Conservation (phyloP, 2,113 vertebrate genomes). For the Montifringilla adamsi region DNA sequence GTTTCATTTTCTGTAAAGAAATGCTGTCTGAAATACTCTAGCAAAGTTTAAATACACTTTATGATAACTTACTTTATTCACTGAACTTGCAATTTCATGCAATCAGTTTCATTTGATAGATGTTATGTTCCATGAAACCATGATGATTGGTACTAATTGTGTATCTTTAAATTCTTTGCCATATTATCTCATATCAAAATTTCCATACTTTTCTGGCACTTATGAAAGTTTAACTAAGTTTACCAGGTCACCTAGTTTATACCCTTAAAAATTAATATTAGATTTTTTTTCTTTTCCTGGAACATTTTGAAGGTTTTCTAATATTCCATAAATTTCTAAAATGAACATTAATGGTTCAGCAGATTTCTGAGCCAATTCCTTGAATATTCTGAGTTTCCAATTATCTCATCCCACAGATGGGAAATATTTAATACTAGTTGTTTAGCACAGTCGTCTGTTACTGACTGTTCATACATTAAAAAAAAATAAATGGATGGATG, state of each 20-base stretch:
- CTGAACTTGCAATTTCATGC: not conserved
- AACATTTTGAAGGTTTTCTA: not conserved
- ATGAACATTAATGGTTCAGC: not conserved
- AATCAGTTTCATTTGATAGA: not conserved
- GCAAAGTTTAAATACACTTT: not conserved
- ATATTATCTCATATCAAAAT: not conserved
- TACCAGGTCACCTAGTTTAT: not conserved
- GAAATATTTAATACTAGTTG: conserved; percentile 16
- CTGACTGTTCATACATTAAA: not conserved
- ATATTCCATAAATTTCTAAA: conserved; percentile 36
- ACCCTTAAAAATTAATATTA: not conserved
- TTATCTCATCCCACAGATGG: not conserved
- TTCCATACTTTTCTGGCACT: not conserved
- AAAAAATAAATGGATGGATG: not conserved
- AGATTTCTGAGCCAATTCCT: conserved; percentile 13
- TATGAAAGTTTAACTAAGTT: not conserved
- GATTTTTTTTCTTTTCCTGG: not conserved
- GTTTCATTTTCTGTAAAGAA: not conserved
- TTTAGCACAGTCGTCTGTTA: not conserved
- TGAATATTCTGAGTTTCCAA: not conserved
- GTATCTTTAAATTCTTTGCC: not conserved
- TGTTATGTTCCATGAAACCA: not conserved
- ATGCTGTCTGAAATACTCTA: not conserved
- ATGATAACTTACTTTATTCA: not conserved
- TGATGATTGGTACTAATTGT: not conserved